Base-by-base conservation (phyloP, 2,797 vertebrate genomes). In the Glossophaga mutica region DNA sequence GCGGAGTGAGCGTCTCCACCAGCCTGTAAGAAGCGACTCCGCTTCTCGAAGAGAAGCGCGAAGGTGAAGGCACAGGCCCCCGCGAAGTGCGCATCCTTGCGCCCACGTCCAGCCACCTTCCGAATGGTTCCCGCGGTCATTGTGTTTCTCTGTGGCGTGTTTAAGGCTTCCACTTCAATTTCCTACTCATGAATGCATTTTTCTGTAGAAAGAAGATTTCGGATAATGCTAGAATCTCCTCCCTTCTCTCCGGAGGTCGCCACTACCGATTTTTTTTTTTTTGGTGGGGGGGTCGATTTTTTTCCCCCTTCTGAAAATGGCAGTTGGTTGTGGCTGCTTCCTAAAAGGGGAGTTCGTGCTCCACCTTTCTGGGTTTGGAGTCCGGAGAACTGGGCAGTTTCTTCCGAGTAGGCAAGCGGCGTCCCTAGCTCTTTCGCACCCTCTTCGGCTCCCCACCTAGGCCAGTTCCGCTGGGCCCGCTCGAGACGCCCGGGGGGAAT, bases 1-100 rank as follows among this genome's bases (percentile, higher is more conserved):
- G 26, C 32, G 0, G 12, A 21, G 55, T 10, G 0, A 7, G 4
- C 5, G 11, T 10, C 2, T 0, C 3, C 0, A 14, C 10, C 0
- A n/a, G 70, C 0, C 12, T 39, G 67, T 21, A 7, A 6, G 4
- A 42, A 73, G 32, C 0, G 3, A 76, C 42, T 42, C 39, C 3
- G 32, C 37, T 82, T 77, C 59, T 42, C n/a, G 68, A 24, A 92
- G 42, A 3, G 3, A 92, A 77, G 46, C 0, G 12, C 2, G 9
- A 6, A 22, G 85, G 42, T 42, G 39, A 71, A 52, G 67, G 18
- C 44, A 21, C 10, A 48, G 7, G 48, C 18, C 37, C 26, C 16
- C 6, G 2, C 32, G 48, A 26, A 12, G 6, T 0, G 32, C 32
- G 9, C 16, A 1, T 19, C 42, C 16, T 22, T 4, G 24, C 7